phyloP scores from a whole-genome alignment of 2,797 vertebrate species.

The Spinibarbus caldwelli region DNA sequence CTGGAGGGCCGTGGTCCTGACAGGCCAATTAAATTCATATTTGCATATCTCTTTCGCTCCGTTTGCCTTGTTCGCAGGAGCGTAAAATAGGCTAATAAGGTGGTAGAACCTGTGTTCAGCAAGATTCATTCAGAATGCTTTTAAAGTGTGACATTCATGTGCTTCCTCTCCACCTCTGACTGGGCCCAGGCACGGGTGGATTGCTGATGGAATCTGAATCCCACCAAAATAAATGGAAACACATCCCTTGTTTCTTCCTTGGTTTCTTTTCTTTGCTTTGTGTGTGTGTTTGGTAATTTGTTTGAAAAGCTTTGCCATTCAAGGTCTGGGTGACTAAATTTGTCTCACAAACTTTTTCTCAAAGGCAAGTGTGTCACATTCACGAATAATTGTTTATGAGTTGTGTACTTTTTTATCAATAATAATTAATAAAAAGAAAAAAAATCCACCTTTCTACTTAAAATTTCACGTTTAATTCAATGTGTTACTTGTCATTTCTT shows the following conservation, averaged over 20 bases:
- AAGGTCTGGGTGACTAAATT: neutral
- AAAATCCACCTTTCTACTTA: neutral
- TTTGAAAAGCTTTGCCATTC: neutral
- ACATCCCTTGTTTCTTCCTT: constrained; percentile 26
- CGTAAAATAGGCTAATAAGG: constrained; percentile 78
- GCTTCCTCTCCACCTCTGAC: constrained; percentile 28
- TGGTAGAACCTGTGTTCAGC: constrained; percentile 69
- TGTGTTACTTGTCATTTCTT: neutral
- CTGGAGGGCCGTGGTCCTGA: constrained; percentile 69
- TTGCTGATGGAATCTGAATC: constrained; percentile 25
- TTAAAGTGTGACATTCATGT: constrained; percentile 61
- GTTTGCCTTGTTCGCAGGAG: constrained; percentile 75
- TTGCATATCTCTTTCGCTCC: constrained; percentile 77
- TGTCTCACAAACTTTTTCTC: neutral
- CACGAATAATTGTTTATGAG: neutral
- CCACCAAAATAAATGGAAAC: constrained; percentile 28
- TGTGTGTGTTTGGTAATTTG: neutral
- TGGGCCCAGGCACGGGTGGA: neutral
- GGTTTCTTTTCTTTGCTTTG: constrained; percentile 20
- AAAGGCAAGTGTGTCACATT: neutral
- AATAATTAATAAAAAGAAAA: neutral
- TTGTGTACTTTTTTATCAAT: neutral
- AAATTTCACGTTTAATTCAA: neutral
- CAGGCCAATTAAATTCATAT: constrained; percentile 81
- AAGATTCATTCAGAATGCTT: constrained; percentile 65